Conservation (phyloP, 2,888 invertebrate genomes). For the Tipula unca region DNA sequence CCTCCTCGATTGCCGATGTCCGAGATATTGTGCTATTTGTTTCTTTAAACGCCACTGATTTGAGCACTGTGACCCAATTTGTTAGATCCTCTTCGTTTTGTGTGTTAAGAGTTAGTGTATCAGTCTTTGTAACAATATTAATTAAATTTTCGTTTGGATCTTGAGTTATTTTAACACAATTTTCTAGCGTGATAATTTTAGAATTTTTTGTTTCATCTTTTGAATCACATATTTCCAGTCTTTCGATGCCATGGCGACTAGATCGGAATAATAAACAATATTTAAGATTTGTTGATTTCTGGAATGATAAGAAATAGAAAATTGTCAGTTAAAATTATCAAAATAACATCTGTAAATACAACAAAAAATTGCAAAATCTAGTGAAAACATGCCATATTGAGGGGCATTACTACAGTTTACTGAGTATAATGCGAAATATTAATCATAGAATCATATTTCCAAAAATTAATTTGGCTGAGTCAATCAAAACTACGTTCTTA, state of each 20-base stretch:
- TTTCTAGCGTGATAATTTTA: conserved; percentile 74
- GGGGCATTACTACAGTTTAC: too few species aligned
- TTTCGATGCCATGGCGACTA: conserved; percentile 76
- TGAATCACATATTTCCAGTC: conserved; percentile 76
- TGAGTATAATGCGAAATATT: too few species aligned
- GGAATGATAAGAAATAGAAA: conserved; percentile 34
- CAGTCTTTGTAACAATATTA: conserved; percentile 65
- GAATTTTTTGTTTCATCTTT: conserved; percentile 64
- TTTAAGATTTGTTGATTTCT: conserved; percentile 76
- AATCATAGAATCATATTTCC: too few species aligned
- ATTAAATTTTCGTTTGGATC: conserved; percentile 51
- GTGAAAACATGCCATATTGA: too few species aligned
- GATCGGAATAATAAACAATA: conserved; percentile 59
- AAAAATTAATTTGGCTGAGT: too few species aligned
- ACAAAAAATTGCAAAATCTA: too few species aligned
- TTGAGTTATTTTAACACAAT: conserved; percentile 77
- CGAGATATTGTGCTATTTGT: conserved; percentile 41
- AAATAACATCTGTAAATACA: too few species aligned
- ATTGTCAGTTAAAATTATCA: not conserved
- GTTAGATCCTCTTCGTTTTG: conserved; percentile 58
- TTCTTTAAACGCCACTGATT: conserved; percentile 72
- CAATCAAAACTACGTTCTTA: too few species aligned
- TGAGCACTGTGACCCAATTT: conserved; percentile 71
- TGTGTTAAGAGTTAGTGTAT: conserved; percentile 50
- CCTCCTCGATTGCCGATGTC: conserved; percentile 59